phyloP scores from a whole-genome alignment of 2,888 invertebrate genomes.

The Drosophila macrothrix region DNA sequence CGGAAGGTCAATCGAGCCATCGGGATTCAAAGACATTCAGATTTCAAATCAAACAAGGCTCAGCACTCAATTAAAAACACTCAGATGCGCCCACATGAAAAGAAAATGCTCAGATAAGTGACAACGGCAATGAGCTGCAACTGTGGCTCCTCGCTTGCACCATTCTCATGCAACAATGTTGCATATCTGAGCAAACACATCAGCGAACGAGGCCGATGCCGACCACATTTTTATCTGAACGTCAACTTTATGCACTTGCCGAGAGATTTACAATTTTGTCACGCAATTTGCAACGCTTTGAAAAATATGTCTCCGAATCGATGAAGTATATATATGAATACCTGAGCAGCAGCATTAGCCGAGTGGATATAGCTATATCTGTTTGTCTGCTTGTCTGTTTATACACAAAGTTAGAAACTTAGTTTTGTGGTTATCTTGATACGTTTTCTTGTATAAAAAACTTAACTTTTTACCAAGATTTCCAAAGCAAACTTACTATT shows the following conservation, averaged over 20 bases:
- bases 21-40: slow-evolving; percentile 10
- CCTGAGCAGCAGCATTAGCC: not conserved
- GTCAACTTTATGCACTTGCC: not conserved
- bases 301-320: not conserved
- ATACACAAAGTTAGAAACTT: not conserved
- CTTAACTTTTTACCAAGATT: not conserved
- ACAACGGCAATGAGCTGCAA: slow-evolving; percentile 13
- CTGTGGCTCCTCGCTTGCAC: slow-evolving; percentile 9
- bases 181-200: slow-evolving; percentile 59
- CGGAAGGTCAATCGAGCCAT: slow-evolving; percentile 14
- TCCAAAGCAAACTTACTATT: accelerated
- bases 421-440: not conserved
- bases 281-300: not conserved
- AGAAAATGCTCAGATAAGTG: slow-evolving; percentile 4
- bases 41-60: slow-evolving; percentile 13
- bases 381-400: not conserved
- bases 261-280: not conserved
- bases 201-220: slow-evolving; percentile 46
- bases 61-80: slow-evolving; percentile 45
- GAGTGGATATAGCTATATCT: not conserved
- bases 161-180: slow-evolving; percentile 77
- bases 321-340: not conserved
- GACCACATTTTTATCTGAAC: slow-evolving; percentile 29
- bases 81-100: not conserved
- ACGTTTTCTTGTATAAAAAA: accelerated